Base-by-base conservation (phyloP, 2,888 invertebrate genomes). In the Drosophila anomalata region DNA sequence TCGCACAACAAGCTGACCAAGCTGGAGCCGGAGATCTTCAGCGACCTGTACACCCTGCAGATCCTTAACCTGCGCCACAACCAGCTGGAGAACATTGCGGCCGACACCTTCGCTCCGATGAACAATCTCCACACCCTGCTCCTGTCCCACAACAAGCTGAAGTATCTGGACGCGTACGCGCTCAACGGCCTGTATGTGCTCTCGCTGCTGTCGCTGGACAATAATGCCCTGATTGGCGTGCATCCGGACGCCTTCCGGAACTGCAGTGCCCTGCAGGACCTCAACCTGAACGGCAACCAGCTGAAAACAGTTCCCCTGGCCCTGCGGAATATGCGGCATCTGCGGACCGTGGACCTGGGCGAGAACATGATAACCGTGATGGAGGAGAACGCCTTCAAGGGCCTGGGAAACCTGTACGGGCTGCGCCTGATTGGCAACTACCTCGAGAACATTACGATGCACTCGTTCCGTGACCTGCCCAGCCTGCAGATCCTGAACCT, bases 91-190 rank as follows among this genome's bases (percentile, higher is more conserved):
- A 95, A 94, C 65, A 96, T 98, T 72, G 96, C 96, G 7, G 96
- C 97, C 7, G 96, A 97, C 87, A 96, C 97, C 1, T 98, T 98
- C 91, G 94, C 97, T 41, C 96, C 97, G 4, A 96, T 97, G 95
- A 97, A 96, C 90, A 98, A 98, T 92, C 93, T 98, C 71, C 97
- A 98, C 92, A 97, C 97, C 12, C 93, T 98, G 78, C 94, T 97
- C 67, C 93, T 98, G 77, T 96, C 97, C 3, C 95, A 95, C 91
- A 98, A 98, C 92, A 95, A 95, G 91, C 94, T 98, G 80, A 95
- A 95, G 82, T 95, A 96, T 88, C 93, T 98, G 78, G 97, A 97
- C 90, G 96, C 96, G 2, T 96, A 96, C 89, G 96, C 97, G 44
- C 92, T 98, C 73, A 97, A 97, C 91, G 97, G 97, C 1, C 93